Conservation (phyloP, 2,113 vertebrate species). For the Pica pica region DNA sequence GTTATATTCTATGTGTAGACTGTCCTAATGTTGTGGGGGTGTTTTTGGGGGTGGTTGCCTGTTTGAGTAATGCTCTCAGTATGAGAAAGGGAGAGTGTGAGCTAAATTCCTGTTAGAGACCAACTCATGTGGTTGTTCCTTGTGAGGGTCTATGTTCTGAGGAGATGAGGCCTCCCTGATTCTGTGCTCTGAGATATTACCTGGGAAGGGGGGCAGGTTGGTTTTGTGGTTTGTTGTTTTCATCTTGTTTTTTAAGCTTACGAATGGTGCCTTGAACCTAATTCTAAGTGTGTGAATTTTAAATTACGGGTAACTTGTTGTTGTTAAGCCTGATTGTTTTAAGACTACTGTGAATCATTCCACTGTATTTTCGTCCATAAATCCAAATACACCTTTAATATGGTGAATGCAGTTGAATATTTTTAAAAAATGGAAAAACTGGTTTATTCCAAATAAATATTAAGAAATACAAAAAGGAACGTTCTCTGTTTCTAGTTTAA, state of each 20-base stretch:
- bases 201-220: background rate
- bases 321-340: background rate
- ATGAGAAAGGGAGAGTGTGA: background rate
- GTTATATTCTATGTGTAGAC: background rate
- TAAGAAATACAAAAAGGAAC: background rate
- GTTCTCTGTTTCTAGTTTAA: background rate
- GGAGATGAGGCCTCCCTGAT: background rate
- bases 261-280: background rate
- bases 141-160: fast-evolving
- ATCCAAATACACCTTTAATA: background rate
- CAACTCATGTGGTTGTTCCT: fast-evolving
- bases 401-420: background rate
- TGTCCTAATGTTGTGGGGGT: background rate
- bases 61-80: background rate
- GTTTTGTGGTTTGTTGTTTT: background rate
- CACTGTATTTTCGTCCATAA: background rate
- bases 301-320: background rate
- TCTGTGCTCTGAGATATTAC: background rate
- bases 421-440: background rate
- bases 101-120: background rate
- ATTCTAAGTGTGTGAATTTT: background rate
- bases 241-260: background rate
- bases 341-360: background rate
- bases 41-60: background rate
- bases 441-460: background rate